Base-by-base conservation (phyloP, 2,888 invertebrate genomes). In the Hyalella azteca region DNA sequence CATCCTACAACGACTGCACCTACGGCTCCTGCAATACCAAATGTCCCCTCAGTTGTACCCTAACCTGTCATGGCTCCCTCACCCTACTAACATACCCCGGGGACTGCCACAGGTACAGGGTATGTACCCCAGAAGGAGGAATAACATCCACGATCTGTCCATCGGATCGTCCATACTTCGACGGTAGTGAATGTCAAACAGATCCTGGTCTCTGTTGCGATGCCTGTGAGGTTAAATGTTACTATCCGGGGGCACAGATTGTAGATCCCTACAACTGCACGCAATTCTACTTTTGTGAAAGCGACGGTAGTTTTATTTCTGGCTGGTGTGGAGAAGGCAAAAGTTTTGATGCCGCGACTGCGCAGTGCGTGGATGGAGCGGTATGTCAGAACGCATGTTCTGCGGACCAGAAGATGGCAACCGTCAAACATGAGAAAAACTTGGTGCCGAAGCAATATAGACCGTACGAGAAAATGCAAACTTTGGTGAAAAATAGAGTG, bases 201-300 rank as follows among this genome's bases (percentile, higher is more conserved):
- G 36, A 66, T 36, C 66, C 32, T 19, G 66, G 29, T 19, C 36
- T 36, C 39, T 66, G 66, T 36, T 66, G 66, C 4, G 39, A 66
- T 29, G 36, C 66, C 3, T 66, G 66, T 66, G 66, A 66, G 36
- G 66, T 66, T 13, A 13, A 15, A 15, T 66, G 36, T 36, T 36
- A 66, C n/a, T 66, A 66, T 36, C 3, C 36, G 3, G 66, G 66
- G 2, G n/a, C 66, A 5, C 36, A 29, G 0, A 36, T 66, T 2
- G 36, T 36, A 3, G 66, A 66, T 29, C 66, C 66, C 9, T 66
- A 36, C 66, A 66, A 66, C 36, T 66, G 66, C 39, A 66, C 66
- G 36, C 32, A 36, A 7, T 66, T 36, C 19, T 66, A 66, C 29
- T 66, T 66, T 11, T 66, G 66, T 13, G 19, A 66, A 19, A 36